phyloP scores from a whole-genome alignment of 2,888 invertebrate genomes.

The Phanerotoma sp. region DNA sequence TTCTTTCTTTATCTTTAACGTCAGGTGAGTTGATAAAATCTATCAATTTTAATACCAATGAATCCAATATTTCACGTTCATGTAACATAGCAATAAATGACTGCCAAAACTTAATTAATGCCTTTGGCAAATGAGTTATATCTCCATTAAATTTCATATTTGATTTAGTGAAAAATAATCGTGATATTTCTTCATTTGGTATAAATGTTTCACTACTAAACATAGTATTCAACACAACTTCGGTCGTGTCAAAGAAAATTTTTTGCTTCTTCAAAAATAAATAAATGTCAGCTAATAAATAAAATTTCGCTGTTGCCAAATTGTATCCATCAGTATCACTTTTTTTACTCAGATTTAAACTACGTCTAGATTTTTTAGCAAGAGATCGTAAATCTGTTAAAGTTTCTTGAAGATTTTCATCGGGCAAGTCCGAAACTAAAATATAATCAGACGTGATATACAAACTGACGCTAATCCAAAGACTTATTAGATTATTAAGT shows the following conservation, averaged over 20 bases:
- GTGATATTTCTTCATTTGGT: constrained; percentile 42
- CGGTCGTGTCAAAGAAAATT: constrained; percentile 34
- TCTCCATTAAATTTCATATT: constrained; percentile 12
- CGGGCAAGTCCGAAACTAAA: constrained; percentile 43
- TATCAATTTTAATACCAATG: constrained; percentile 59
- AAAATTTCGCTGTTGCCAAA: constrained; percentile 35
- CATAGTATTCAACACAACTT: constrained; percentile 43
- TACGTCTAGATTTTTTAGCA: neutral
- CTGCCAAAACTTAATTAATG: constrained; percentile 59
- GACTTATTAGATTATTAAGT: constrained; percentile 45
- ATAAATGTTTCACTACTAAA: constrained; percentile 50
- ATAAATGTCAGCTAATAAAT: constrained; percentile 45
- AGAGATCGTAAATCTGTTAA: constrained; percentile 37
- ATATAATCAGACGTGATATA: constrained; percentile 44
- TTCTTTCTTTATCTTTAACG: constrained; percentile 45
- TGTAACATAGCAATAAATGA: constrained; percentile 61
- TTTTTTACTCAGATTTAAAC: constrained; percentile 12
- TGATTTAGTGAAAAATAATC: constrained; percentile 37
- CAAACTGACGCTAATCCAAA: constrained; percentile 50
- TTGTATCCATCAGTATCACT: constrained; percentile 33
- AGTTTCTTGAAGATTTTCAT: constrained; percentile 39
- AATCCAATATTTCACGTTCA: constrained; percentile 59
- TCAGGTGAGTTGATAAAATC: constrained; percentile 54
- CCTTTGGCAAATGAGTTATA: constrained; percentile 39
- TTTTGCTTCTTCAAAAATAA: constrained; percentile 40